phyloP scores from a whole-genome alignment of 2,113 vertebrate species.

The Danionella cerebrum region DNA sequence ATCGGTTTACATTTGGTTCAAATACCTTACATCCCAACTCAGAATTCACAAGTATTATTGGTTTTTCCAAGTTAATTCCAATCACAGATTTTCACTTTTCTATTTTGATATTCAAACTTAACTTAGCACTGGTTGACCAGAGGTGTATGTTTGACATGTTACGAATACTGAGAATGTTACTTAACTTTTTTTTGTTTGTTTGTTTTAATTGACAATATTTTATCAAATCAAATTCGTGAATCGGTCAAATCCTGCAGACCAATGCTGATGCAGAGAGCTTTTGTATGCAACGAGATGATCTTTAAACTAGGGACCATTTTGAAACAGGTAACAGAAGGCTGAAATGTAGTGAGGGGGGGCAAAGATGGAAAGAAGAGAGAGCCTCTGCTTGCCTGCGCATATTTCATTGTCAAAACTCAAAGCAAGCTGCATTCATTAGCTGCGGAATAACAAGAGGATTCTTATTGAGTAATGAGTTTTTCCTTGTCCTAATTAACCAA shows the following conservation, averaged over 20 bases:
- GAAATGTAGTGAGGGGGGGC: neutral
- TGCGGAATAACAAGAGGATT: conserved; percentile 61
- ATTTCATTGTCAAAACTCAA: conserved; percentile 66
- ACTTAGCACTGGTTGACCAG: too few relatives aligned
- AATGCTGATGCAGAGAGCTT: neutral
- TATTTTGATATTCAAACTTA: too few relatives aligned
- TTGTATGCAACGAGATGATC: conserved; percentile 37
- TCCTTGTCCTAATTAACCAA: conserved; percentile 76
- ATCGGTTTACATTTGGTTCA: too few relatives aligned
- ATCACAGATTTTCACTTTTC: too few relatives aligned
- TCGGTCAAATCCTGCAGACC: neutral
- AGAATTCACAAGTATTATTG: too few relatives aligned
- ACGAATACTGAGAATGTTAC: too few relatives aligned
- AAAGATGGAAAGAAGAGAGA: conserved; percentile 2
- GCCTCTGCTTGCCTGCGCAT: conserved; percentile 48
- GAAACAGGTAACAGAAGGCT: neutral
- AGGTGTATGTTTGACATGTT: too few relatives aligned
- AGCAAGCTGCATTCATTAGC: conserved; percentile 68
- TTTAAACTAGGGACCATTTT: neutral
- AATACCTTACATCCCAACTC: too few relatives aligned
- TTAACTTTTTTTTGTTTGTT: too few relatives aligned
- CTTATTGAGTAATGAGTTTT: conserved; percentile 76
- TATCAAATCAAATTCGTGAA: too few relatives aligned
- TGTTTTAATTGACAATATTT: too few relatives aligned
- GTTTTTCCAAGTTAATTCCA: too few relatives aligned